Conservation (phyloP, 1,140 invertebrate species). For the Chelonus insularis region DNA sequence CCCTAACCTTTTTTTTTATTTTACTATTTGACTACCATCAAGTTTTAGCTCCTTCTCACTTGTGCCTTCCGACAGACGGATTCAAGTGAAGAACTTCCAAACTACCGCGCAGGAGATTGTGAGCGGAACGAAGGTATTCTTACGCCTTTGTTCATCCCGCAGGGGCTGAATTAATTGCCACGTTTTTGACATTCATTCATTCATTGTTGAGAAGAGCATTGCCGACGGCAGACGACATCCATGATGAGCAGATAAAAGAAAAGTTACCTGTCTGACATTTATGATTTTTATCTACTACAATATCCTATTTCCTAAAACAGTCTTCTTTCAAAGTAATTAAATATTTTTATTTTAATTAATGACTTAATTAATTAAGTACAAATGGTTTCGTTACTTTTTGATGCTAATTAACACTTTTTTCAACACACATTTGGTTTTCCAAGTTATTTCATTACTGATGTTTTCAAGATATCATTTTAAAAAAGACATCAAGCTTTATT, state of each 20-base stretch:
- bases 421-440: too few species aligned
- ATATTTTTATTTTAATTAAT: too few species aligned
- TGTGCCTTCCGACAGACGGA: conserved; percentile 23
- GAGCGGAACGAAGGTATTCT: conserved; percentile 44
- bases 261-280: conserved; percentile 40
- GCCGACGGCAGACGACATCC: conserved; percentile 40
- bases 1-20: neutral
- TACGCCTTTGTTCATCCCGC: conserved; percentile 48
- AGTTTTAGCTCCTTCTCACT: conserved; percentile 11
- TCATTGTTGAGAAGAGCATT: conserved; percentile 41
- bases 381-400: too few species aligned
- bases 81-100: conserved; percentile 45
- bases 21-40: conserved; percentile 17
- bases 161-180: conserved; percentile 56
- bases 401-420: too few species aligned
- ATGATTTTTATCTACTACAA: neutral
- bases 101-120: conserved; percentile 37
- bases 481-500: too few species aligned
- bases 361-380: too few species aligned
- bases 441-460: too few species aligned
- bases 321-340: too few species aligned
- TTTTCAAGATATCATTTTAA: too few species aligned
- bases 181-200: conserved; percentile 58
- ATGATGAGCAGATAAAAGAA: conserved; percentile 45
- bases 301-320: too few species aligned